Base-by-base conservation (phyloP, 2,888 invertebrate species). In the Entomobrya proxima region DNA sequence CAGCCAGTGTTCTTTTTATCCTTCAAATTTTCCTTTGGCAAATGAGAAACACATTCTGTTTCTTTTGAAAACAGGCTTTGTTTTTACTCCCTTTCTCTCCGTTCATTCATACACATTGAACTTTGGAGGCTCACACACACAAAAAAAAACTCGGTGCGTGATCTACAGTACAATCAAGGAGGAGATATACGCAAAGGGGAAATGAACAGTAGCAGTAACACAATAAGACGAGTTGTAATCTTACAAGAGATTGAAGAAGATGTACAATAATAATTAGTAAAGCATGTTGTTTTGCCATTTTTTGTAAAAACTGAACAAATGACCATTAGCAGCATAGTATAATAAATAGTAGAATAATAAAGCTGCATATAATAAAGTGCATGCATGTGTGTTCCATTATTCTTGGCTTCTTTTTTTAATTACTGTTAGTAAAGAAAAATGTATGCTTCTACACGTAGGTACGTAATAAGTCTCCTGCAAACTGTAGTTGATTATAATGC, bases 241-340 rank as follows among this genome's bases (percentile, higher is more conserved):
- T 44, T 9, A 13, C 13, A 67, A 44, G 44, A 64, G 32, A 61
- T 61, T 61, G 61, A 32, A 32, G 61, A 1, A 44, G 67, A 67
- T 67, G 67, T 15, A 67, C 67, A 24, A 44, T 40, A 44, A 40
- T 67, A 67, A 67, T 67, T 67, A 67, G 67, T 67, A 67, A 40
- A 67, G 24, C 67, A 67, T 40, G 67, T 5, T 21, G 64, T 44
- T 40, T n/a, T n/a, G n/a, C n/a, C n/a, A 15, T 67, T 67, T 15
- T 24, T 18, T 40, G 37, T 11, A 13, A 67, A 40, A 37, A 64
- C 64, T 58, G 32, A 15, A 2, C 47, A 15, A 15, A 1, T 58
- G 15, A 5, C 5, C 24, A 58, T 27, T 58, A 13, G 15, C n/a
- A 58, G 11, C 2, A 21, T 52, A 50, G n/a, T 30, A 1, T 58